These are phyloP conservation scores for Coracopsis vasa DNA, from an alignment of 2,113 vertebrate species.

Conservation along the genomic window DNA sequence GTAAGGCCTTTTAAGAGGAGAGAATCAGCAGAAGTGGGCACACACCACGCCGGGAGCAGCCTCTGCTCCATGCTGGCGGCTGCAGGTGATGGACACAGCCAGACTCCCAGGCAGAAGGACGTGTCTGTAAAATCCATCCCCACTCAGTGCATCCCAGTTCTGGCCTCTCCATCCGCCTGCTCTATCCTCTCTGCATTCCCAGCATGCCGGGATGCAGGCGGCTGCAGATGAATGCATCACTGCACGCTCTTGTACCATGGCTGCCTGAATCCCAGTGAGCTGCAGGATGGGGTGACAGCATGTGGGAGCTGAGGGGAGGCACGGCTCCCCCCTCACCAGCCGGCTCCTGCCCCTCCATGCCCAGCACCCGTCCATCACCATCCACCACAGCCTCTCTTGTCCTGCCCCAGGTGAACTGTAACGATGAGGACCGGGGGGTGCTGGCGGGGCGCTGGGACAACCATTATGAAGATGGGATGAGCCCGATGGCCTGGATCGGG, in stretches of 20 bases:
- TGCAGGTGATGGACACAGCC: background rate
- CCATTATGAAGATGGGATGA: constrained; percentile 80
- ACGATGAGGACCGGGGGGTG: constrained; percentile 85
- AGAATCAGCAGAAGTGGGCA: background rate
- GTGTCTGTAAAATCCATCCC: background rate
- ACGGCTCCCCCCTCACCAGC: no score
- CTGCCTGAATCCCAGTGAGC: background rate
- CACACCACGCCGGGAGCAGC: background rate
- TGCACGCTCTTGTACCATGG: background rate
- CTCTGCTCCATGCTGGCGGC: background rate
- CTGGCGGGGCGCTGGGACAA: constrained; percentile 85
- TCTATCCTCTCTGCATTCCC: no score
- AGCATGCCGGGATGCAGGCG: background rate
- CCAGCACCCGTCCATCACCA: background rate
- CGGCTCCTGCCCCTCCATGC: background rate
- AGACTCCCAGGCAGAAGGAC: background rate
- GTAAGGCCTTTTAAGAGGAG: background rate
- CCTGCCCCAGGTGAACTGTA: constrained; percentile 85
- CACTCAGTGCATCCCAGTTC: background rate
- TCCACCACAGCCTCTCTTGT: background rate
- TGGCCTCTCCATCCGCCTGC: background rate
- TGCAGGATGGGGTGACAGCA: background rate
- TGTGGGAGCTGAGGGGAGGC: background rate
- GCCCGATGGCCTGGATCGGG: constrained; percentile 88
- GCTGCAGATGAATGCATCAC: background rate